phyloP scores from a whole-genome alignment of 37 sponge, comb jelly and placozoan genomes.

The Beroe forskalii region DNA sequence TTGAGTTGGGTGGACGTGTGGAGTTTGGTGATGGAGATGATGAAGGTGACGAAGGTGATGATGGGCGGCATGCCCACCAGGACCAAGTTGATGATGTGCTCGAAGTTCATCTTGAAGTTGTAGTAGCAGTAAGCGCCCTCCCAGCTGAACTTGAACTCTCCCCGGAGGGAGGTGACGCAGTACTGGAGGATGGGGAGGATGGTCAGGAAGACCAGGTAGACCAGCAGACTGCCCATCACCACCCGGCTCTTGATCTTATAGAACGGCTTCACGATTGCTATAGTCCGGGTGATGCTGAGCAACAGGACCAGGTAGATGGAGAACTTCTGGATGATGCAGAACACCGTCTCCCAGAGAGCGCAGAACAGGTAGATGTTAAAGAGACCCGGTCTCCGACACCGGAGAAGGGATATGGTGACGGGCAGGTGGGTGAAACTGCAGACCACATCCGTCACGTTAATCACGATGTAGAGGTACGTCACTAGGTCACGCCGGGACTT shows the following conservation, averaged over 20 bases:
- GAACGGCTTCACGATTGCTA: conserved; percentile 51
- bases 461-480: conserved; percentile 41
- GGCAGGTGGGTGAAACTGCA: background rate
- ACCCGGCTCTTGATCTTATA: background rate
- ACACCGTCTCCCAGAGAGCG: conserved; percentile 34
- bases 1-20: conserved; percentile 4
- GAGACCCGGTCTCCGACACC: background rate
- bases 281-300: conserved; percentile 35
- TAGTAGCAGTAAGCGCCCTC: conserved; percentile 60
- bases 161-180: background rate
- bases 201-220: background rate
- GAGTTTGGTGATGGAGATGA: conserved; percentile 42
- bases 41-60: conserved; percentile 1
- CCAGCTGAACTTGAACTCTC: conserved; percentile 37
- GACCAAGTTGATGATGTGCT: conserved; percentile 15
- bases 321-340: background rate
- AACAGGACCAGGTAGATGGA: conserved; percentile 37
- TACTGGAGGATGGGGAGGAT: background rate
- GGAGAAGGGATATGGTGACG: conserved; percentile 16
- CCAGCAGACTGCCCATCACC: conserved; percentile 9
- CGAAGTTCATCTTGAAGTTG: conserved; percentile 37
- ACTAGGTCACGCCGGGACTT: conserved; percentile 33
- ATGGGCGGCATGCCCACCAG: conserved; percentile 37
- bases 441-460: background rate
- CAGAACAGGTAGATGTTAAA: conserved; percentile 24